Base-by-base conservation (phyloP, 2,797 vertebrate genomes). In the Chaetophractus vellerosus region DNA sequence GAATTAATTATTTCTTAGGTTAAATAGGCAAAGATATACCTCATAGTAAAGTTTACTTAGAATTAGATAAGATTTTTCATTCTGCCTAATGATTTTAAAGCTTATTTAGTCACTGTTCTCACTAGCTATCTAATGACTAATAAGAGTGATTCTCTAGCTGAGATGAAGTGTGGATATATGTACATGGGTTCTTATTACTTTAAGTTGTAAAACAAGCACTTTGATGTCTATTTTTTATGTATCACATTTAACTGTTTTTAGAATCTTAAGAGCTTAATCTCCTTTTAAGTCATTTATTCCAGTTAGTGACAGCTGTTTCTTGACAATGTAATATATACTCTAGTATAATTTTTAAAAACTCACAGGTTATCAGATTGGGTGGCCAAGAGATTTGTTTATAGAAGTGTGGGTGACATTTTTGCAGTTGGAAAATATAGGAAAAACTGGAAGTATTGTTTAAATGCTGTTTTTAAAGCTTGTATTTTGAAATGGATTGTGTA, bases 401-500 rank as follows among this genome's bases (percentile, higher is more conserved):
- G 93, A 96, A 95, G 84, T 88, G 74, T 93, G 95, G 68, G 48
- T 36, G 82, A 82, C 50, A 69, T 96, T 95, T 74, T 95, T 94
- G 50, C 90, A 84, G 63, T 92, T 94, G 57, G 84, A 94, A 93
- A 94, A 83, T 45, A 80, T 91, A 64, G 33, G 63, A 11, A 61
- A 89, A 84, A 59, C 45, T 84, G 55, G 88, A 95, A 94, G 55
- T 87, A 85, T 92, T 97, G 68, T 85, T 90, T 95, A 86, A 96
- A 95, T 84, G 52, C 78, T 95, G 19, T 94, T 90, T 94, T 79
- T 75, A 88, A 88, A 93, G 38, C 41, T 91, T 72, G 2, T 74
- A 1, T 90, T 89, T 74, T 82, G 68, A 95, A 92, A 79, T 78
- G 55, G 38, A 94, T 95, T 91, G 63, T 90, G 94, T 83, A 31